Base-by-base conservation (phyloP, 1,140 invertebrate genomes). In the Diuraphis noxia region DNA sequence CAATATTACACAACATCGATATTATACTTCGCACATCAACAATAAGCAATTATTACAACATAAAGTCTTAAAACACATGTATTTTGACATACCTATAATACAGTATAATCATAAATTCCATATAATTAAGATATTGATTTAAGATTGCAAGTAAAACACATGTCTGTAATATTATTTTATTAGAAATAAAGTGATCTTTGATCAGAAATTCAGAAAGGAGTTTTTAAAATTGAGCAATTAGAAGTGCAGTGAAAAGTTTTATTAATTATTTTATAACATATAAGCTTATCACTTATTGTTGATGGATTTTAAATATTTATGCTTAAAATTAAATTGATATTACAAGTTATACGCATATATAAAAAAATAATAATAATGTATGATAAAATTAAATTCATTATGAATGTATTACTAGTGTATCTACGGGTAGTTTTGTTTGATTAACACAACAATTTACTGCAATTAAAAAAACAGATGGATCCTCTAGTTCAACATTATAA, bases 21-120 rank as follows among this genome's bases (percentile, higher is more conserved):
- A 13, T 36, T 52, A 21, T 52, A 52, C 43, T 88, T 88, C 38
- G 17, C 86, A 40, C 86, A 63, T 63, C 34, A 88, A 88, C 86
- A 63, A 88, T 63, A 36, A 40, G 10, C 2, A 56, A 63, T 63
- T 63, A 40, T 56, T 19, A 40, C 86, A 63, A 63, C 52, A 88
- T 25, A 40, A 52, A 49, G 25, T 25, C 36, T 56, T 19, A 56
- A 40, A 38, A 56, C 43, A 21, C 36, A 41, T 40, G 17, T 72
- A 4, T n/a, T 72, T n/a, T 72, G 56, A 72, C 56, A 30, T 72
- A n/a, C 13, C 56, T n/a, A n/a, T n/a, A 72, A 72, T n/a, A 6
- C 10, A 63, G n/a, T 63, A 72, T 72, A 34, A 72, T n/a, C 7
- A 34, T 6, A 72, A 72, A 72, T 72, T n/a, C n/a, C 30, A 19